phyloP scores from a whole-genome alignment of 2,888 invertebrate genomes.

The Frankliniella fusca region DNA sequence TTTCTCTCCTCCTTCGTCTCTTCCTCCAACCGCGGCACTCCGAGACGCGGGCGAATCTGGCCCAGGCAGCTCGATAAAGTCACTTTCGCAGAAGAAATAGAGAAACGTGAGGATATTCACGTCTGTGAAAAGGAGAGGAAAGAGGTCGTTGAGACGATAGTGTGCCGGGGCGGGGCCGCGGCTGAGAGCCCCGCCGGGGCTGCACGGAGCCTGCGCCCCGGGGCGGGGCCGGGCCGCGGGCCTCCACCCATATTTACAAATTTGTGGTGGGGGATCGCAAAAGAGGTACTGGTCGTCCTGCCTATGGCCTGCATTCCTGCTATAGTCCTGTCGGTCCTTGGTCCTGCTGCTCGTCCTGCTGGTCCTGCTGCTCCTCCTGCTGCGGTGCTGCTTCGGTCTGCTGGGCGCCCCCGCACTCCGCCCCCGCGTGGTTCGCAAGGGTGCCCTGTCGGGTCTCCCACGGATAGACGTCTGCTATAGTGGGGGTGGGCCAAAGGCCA shows the following conservation, averaged over 20 bases:
- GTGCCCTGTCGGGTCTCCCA: neutral
- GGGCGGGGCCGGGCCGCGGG: neutral
- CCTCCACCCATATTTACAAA: slow-evolving; percentile 1
- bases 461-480: slow-evolving; percentile 12
- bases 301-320: no score
- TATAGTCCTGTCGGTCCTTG: no score
- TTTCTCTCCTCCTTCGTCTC: no score
- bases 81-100: slow-evolving; percentile 18
- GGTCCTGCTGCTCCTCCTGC: neutral
- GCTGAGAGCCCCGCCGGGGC: neutral
- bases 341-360: no score
- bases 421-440: neutral
- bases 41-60: neutral
- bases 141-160: neutral
- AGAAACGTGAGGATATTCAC: slow-evolving; percentile 19
- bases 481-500: neutral
- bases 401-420: neutral
- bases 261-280: no score
- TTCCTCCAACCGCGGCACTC: no score
- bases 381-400: neutral
- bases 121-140: neutral
- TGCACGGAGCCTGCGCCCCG: neutral
- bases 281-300: no score
- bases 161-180: neutral
- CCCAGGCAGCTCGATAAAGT: slow-evolving; percentile 19